Evolutionary conservation across 2,888 invertebrate genomes (phyloP), one percentile per base, ranked within the genome.

Genomic region (Amaurobius ferox): DNA sequence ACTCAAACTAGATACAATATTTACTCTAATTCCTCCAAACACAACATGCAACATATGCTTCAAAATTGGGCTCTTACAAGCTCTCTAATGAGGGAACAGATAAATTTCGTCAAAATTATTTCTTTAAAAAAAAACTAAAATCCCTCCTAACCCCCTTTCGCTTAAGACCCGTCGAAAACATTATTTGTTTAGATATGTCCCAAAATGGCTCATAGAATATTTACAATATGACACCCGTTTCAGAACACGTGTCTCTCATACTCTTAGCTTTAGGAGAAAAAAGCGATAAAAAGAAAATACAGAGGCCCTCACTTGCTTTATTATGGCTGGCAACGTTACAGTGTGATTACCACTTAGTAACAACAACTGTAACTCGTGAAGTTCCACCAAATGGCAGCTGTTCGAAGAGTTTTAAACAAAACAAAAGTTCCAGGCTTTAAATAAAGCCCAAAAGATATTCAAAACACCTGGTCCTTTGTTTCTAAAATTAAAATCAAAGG

Each of bases 271-370:
- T 44, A 66, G 23, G 16, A 30, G 55, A 68, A 66, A 73, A 26
- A 23, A 66, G 61, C 48, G 39, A 66, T 1, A 30, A 30, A 44
- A 73, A 13, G 23, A 70, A 74, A 68, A 40, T 64, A 62, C 32
- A 48, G 32, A 48, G 68, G 9, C 40, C 26, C 61, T 32, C 32
- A 32, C 73, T 35, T 35, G 35, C 35, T 66, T 77, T 85, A 85
- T 85, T 85, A 44, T 85, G 77, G 35, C 83, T 85, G 83, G 83
- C 83, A 85, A 55, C 44, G 66, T 72, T 85, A 77, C 83, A 85
- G 67, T 77, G 77, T 64, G 83, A 85, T 85, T 85, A 85, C 55
- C 74, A 64, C 76, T 76, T 40, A 64, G 30, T 85, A 44, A 76
- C 64, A 85, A 85, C 83, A 85, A 77, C 77, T 72, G 77, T 66